Base-by-base conservation (phyloP, 2,888 invertebrate genomes). In the Cataglyphis livida region DNA sequence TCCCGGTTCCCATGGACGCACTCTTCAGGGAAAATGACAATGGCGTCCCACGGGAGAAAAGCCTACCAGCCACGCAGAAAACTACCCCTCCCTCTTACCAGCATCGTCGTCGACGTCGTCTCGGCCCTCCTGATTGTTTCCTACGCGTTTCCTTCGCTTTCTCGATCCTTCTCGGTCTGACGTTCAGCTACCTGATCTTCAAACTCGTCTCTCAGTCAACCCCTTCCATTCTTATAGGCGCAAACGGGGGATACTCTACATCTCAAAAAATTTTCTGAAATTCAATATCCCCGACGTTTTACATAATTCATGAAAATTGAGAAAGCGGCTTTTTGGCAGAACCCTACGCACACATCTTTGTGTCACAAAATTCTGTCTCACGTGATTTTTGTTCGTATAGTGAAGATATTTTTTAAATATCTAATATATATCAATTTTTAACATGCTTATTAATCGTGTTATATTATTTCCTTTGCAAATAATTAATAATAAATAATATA, bases 171-270 rank as follows among this genome's bases (percentile, higher is more conserved):
- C 48, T 78, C 82, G 54, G 68, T 81, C 84, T 70, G 75, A 38
- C 78, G 75, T 82, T 78, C 59, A 66, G 62, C 70, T 83, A 84
- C 75, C 79, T 82, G 88, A 84, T 84, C 87, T 86, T 84, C 88
- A 75, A 84, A 83, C 85, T 82, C 86, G 85, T 87, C 84, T 51
- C 59, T 64, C 73, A 21, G 41, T 75, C 83, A 65, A 85, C 82
- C 48, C 61, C 75, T 75, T 82, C 82, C 87, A 71, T 84, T 51
- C 74, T 83, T 81, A 81, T 81, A 85, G 44, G 35, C 65, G 95
- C 95, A 95, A 95, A 95, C 95, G 95, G 95, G 95, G 78, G 68
- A 75, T 84, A 78, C 95, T 95, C 95, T 95, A 95, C 95, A 94
- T 92, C 90, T 90, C 89, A 90, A 90, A 92, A 91, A 93, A 89